phyloP scores from a whole-genome alignment of 2,797 vertebrate species.

The Sebastes hubbsi region DNA sequence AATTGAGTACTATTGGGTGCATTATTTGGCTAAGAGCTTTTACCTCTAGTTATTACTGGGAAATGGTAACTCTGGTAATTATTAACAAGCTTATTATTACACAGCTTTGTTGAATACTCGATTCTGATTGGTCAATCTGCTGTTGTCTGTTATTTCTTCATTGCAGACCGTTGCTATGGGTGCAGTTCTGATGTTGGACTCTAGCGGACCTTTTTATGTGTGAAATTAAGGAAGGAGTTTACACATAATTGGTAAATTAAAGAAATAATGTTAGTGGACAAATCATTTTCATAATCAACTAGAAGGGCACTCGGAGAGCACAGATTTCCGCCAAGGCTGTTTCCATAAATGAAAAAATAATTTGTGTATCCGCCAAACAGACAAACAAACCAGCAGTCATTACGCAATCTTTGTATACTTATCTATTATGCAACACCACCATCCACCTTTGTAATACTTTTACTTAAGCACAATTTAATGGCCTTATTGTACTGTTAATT shows the following conservation, averaged over 20 bases:
- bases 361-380: too few species aligned
- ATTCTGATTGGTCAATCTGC: too few species aligned
- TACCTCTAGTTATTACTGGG: too few species aligned
- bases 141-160: too few species aligned
- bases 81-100: too few species aligned
- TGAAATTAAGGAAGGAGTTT: accelerated
- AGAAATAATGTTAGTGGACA: not conserved
- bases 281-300: not conserved
- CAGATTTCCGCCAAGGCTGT: not conserved
- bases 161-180: too few species aligned
- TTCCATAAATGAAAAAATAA: not conserved
- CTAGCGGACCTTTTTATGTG: too few species aligned
- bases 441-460: not conserved
- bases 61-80: too few species aligned
- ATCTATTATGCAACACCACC: conserved; percentile 1
- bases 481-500: conserved; percentile 20
- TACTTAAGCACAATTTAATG: conserved; percentile 18
- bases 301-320: not conserved
- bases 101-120: too few species aligned
- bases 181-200: accelerated
- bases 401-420: not conserved
- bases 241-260: not conserved
- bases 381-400: not conserved
- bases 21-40: too few species aligned
- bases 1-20: too few species aligned